These are phyloP conservation scores for Schmidtea mediterranea DNA, from an alignment of 1,140 invertebrate species.

Conservation along the genomic window DNA sequence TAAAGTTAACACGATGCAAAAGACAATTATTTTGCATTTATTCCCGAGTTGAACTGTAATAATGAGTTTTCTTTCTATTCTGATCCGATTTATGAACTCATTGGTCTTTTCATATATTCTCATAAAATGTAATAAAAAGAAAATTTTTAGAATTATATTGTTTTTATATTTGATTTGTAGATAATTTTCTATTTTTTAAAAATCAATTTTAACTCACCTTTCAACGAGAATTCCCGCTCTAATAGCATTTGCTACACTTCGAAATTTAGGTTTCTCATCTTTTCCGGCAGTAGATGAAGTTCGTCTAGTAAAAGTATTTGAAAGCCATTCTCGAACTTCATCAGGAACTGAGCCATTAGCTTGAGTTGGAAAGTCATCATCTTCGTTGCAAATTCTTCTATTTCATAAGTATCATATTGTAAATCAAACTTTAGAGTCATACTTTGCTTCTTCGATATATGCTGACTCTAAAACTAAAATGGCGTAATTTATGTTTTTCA, in stretches of 20 bases:
- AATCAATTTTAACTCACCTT: constrained; percentile 27
- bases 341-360: constrained; percentile 72
- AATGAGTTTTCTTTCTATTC: too few species aligned
- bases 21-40: too few species aligned
- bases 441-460: constrained; percentile 6
- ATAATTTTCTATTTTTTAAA: too few species aligned
- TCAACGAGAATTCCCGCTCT: constrained; percentile 87
- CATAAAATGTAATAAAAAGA: too few species aligned
- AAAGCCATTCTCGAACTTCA: constrained; percentile 80
- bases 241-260: constrained; percentile 84
- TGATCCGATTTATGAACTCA: too few species aligned
- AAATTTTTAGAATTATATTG: too few species aligned
- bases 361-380: constrained; percentile 68
- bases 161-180: too few species aligned
- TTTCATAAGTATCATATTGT: not conserved
- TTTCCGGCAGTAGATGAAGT: constrained; percentile 10
- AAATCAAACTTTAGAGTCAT: too few species aligned
- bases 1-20: too few species aligned
- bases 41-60: too few species aligned
- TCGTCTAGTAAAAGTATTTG: constrained; percentile 68
- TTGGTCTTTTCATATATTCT: too few species aligned
- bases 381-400: constrained; percentile 36
- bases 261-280: constrained; percentile 39
- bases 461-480: constrained; percentile 1
- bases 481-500: constrained; percentile 1